phyloP scores from a whole-genome alignment of 2,888 invertebrate genomes.

The Lasioglossum figueresi region DNA sequence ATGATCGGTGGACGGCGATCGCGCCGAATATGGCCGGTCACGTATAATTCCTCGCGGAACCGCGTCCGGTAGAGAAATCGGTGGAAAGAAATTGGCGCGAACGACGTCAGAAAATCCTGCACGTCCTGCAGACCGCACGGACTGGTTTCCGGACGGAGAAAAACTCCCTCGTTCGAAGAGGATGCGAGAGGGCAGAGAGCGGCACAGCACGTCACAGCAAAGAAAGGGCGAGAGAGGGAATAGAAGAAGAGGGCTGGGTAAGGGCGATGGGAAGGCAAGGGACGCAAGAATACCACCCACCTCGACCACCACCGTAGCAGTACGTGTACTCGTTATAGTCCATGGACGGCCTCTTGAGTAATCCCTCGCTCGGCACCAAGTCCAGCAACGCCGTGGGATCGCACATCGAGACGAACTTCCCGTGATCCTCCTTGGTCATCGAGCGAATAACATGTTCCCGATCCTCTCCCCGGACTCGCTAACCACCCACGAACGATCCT shows the following conservation, averaged over 20 bases:
- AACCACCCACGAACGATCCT: not conserved
- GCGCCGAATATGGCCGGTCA: slow-evolving; percentile 1
- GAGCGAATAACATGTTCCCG: slow-evolving; percentile 36
- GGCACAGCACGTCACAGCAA: not conserved
- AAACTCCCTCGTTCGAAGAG: slow-evolving; percentile 26
- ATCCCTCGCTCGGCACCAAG: slow-evolving; percentile 81
- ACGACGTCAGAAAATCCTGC: slow-evolving; percentile 46
- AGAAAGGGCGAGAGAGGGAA: not conserved
- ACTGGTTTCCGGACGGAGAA: slow-evolving; percentile 50
- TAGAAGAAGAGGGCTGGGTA: not conserved
- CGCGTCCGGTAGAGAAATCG: slow-evolving; percentile 8
- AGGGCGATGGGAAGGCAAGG: slow-evolving; percentile 12
- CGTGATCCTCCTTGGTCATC: slow-evolving; percentile 56
- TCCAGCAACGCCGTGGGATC: slow-evolving; percentile 81
- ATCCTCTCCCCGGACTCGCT: not conserved
- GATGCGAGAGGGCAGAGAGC: slow-evolving; percentile 18
- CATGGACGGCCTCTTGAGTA: slow-evolving; percentile 82
- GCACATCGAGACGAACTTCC: slow-evolving; percentile 73
- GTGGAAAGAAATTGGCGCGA: slow-evolving; percentile 34
- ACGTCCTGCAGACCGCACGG: slow-evolving; percentile 45
- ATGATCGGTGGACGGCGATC: not conserved
- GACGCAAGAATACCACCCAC: slow-evolving; percentile 74
- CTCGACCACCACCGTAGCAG: slow-evolving; percentile 82
- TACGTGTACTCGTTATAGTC: slow-evolving; percentile 84
- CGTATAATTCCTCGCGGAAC: slow-evolving; percentile 26